Conservation (phyloP, 2,888 invertebrate species). For the Liodrosophila aerea region DNA sequence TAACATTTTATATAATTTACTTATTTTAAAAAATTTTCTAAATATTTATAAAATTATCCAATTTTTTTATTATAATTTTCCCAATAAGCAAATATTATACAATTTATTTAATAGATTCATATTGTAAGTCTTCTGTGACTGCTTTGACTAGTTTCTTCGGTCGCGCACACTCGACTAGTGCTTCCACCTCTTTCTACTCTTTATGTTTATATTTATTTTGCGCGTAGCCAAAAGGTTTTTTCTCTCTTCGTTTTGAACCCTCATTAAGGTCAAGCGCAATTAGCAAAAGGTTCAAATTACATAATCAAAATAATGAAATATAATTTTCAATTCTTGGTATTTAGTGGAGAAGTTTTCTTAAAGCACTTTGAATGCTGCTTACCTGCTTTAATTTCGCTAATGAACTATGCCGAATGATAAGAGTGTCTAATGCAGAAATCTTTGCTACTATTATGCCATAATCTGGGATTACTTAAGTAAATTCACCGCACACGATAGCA, state of each 20-base stretch:
- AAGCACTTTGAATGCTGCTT: not conserved
- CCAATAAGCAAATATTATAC: too few relatives aligned
- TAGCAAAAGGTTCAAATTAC: slow-evolving; percentile 29
- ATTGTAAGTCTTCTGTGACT: too few relatives aligned
- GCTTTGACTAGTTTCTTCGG: too few relatives aligned
- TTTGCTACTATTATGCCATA: slow-evolving; percentile 18
- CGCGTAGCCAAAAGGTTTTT: too few relatives aligned
- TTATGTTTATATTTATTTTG: not conserved
- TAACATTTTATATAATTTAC: too few relatives aligned
- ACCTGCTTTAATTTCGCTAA: slow-evolving; percentile 12
- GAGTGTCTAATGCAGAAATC: not conserved
- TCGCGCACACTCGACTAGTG: too few relatives aligned
- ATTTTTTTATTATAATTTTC: too few relatives aligned
- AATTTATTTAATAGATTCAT: too few relatives aligned
- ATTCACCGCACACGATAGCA: slow-evolving; percentile 26
- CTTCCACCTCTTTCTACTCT: not conserved
- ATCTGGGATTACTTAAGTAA: slow-evolving; percentile 17
- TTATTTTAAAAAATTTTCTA: too few relatives aligned
- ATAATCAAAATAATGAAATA: slow-evolving; percentile 6
- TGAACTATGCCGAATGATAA: slow-evolving; percentile 7
- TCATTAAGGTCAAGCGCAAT: slow-evolving; percentile 16
- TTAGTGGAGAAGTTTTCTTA: not conserved
- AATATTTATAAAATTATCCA: too few relatives aligned
- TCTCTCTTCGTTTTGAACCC: not conserved
- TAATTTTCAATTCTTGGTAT: not conserved